These are phyloP conservation scores for Callipepla californica DNA, from an alignment of 2,113 vertebrate species.

Conservation along the genomic window DNA sequence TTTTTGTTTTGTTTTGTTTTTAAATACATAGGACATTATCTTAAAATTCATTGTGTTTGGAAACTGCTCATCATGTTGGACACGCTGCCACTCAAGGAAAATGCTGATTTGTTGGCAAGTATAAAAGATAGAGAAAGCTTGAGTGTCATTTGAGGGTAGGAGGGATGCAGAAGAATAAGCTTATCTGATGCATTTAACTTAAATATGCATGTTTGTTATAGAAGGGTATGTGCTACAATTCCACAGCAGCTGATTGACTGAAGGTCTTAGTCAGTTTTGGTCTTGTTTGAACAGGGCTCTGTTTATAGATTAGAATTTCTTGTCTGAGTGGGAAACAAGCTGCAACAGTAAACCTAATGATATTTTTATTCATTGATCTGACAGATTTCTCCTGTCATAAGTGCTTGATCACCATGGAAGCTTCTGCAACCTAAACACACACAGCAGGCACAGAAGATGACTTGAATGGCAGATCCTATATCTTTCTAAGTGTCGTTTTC, in stretches of 20 bases:
- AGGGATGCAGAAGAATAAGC: not conserved
- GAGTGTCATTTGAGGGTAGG: not conserved
- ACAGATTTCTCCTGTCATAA: not conserved
- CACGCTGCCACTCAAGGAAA: constrained; percentile 11
- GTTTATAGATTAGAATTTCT: not conserved
- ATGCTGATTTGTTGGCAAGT: constrained; percentile 28
- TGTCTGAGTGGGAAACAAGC: not conserved
- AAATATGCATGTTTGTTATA: not conserved
- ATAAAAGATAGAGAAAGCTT: not conserved
- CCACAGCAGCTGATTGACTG: not conserved
- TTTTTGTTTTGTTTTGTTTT: constrained; percentile 41
- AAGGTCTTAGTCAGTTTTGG: not conserved
- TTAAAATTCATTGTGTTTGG: not conserved
- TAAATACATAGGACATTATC: not conserved
- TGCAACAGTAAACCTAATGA: not conserved
- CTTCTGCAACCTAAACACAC: not conserved
- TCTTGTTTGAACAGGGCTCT: not conserved
- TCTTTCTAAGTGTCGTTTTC: not conserved
- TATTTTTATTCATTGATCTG: not conserved
- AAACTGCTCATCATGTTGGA: not conserved
- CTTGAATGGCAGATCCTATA: not conserved
- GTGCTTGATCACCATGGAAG: not conserved
- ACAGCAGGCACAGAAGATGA: not conserved
- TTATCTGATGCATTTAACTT: not conserved
- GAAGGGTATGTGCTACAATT: not conserved